Evolutionary conservation across 1,140 invertebrate species (phyloP), one percentile per base, ranked within the genome.

Genomic region (Rhynchophorus ferrugineus): DNA sequence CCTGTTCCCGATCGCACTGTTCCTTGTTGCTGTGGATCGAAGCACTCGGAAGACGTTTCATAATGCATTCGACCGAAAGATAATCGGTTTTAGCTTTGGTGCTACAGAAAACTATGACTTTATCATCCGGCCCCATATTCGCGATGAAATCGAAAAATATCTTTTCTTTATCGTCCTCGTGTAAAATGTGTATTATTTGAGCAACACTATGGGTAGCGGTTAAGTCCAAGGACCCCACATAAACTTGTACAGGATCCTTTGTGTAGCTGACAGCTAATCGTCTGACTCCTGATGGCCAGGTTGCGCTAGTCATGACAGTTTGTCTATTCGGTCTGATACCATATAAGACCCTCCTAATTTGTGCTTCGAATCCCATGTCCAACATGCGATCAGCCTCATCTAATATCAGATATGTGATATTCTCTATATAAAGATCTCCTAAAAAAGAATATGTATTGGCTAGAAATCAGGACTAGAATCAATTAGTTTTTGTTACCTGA

Each of bases 361-460:
- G 80, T 0, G 79, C 78, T 54, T 84, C 75, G 65, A 96, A 97
- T 6, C 93, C 90, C 82, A 89, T 86, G 60, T 97, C 93, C 16
- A 98, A 69, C 92, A 98, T 96, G n/a, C 91, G 76, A 71, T 98
- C 95, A 3, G 94, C 95, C 73, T 98, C 95, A 69, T 98, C 95
- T 2, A 98, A 70, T 0, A 98, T 89, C 0, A 96, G 73, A 64
- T 82, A 95, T 3, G 84, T 78, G 0, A 93, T 66, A 3, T 82
- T 79, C 0, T 77, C 70, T 36, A 95, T 85, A 1, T 73, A 77
- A 1, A 98, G 77, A 39, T 84, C 79, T 8, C 80, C 80, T 63
- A 34, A 24, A 56, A 54, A 48, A 21, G 2, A 37, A 19, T n/a
- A n/a, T n/a, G n/a, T n/a, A n/a, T n/a, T n/a, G n/a, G n/a, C n/a